Evolutionary conservation across 35 echinoderm and acorn worm species (phyloP).

Genomic region (Antedon bifida): DNA sequence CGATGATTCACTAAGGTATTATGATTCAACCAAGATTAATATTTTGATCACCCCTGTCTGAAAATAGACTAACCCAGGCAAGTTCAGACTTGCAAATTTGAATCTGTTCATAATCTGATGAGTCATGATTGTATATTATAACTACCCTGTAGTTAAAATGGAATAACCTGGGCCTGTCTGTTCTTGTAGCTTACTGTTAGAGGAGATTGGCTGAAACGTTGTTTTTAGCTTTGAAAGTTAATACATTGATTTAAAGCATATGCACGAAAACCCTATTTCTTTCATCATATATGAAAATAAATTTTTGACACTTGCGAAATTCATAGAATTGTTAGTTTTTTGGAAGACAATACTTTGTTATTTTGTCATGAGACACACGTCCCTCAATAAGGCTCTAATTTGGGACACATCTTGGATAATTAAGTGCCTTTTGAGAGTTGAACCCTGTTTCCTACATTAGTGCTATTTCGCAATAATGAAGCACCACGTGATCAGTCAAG

Average conservation of each 20-base stretch:
- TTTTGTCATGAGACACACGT: not conserved
- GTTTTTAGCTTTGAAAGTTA: not conserved
- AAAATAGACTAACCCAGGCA: not conserved
- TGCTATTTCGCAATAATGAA: not conserved
- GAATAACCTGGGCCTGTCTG: not conserved
- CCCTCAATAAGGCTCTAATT: not conserved
- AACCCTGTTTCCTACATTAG: not conserved
- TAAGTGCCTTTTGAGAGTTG: not conserved
- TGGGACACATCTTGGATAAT: not conserved
- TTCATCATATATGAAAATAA: not conserved
- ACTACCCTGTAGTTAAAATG: not conserved
- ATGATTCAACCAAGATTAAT: not conserved
- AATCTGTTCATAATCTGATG: not conserved
- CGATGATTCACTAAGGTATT: not conserved
- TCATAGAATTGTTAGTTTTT: not conserved
- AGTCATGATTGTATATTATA: not conserved
- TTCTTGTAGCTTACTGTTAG: not conserved
- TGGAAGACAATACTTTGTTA: not conserved
- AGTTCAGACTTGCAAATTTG: not conserved
- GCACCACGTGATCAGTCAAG: not conserved
- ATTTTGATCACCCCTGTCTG: not conserved
- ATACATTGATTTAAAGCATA: not conserved
- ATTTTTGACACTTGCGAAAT: not conserved
- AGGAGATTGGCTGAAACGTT: not conserved
- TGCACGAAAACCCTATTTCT: not conserved